Base-by-base conservation (phyloP, 1,140 invertebrate species). In the Marisa cornuarietis region DNA sequence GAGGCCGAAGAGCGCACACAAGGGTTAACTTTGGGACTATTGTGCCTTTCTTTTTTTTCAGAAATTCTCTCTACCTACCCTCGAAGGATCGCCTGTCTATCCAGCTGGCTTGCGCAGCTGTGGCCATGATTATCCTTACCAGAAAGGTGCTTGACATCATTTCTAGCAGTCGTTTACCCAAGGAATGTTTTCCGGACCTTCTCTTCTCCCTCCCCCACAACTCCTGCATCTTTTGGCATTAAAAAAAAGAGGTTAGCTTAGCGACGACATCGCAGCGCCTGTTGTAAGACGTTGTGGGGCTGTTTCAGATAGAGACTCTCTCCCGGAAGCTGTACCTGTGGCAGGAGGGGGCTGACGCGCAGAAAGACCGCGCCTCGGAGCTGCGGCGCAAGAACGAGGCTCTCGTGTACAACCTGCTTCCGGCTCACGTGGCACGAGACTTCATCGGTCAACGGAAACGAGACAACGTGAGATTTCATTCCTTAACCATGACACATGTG, bases 351-450 rank as follows among this genome's bases (percentile, higher is more conserved):
- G 90, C 95, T 0, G 94, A 94, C 65, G 95, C 94, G 83, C 96
- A 98, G 88, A 93, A 95, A 49, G 95, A 97, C 91, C 93, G 94
- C 74, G 84, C 96, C 9, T 93, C 94, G 13, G 96, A 97, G 89
- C 95, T 98, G 92, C 93, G 96, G 81, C 92, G 95, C 65, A 93
- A 96, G 81, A 98, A 98, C 89, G 96, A 96, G 89, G 95, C 95
- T 49, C 92, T 98, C 8, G 91, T 98, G 31, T 96, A 96, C 91
- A 98, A 98, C 91, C 93, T 98, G 82, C 92, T 98, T 54, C 97
- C 97, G 20, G 94, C 95, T 69, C 96, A 97, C 91, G 97, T 98
- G 63, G 96, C 96, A 68, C 95, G 95, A 65, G 96, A 98, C 91
- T 98, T 99, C 91, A 92, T 98, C 73, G 95, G 86, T 14, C 84